These are phyloP conservation scores for Catagonus wagneri DNA, from an alignment of 2,113 vertebrate genomes.

Conservation along the genomic window DNA sequence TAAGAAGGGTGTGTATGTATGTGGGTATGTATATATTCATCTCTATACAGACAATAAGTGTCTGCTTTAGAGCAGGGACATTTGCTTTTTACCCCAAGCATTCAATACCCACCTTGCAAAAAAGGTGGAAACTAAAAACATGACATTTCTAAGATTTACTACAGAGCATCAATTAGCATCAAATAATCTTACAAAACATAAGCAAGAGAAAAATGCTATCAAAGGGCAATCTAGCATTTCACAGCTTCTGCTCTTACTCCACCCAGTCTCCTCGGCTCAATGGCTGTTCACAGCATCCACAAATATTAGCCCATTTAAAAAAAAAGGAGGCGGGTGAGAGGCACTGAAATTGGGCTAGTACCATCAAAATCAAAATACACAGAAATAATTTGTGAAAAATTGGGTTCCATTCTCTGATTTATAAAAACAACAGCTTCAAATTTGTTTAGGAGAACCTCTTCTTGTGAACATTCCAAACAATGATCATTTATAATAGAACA, in stretches of 20 bases:
- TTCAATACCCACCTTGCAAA: conserved; percentile 84
- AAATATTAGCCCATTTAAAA: conserved; percentile 82
- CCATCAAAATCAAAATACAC: conserved; percentile 65
- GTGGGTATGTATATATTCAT: background rate
- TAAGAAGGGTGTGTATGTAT: background rate
- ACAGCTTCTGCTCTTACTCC: conserved; percentile 90
- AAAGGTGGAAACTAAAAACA: conserved; percentile 79
- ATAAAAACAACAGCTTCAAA: conserved; percentile 63
- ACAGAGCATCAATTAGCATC: conserved; percentile 85
- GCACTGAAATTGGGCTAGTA: conserved; percentile 70
- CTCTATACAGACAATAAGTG: conserved; percentile 80
- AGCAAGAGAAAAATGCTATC: conserved; percentile 78
- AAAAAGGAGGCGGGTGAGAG: background rate
- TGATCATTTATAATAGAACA: conserved; percentile 80
- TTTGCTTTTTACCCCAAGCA: conserved; percentile 81
- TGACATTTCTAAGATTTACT: conserved; percentile 81
- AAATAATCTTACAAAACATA: conserved; percentile 84
- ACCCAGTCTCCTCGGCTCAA: conserved; percentile 90
- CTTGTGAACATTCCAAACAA: conserved; percentile 79
- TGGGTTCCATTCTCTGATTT: conserved; percentile 82
- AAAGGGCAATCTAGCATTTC: conserved; percentile 89
- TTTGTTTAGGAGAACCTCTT: conserved; percentile 81
- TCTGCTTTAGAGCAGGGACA: conserved; percentile 78
- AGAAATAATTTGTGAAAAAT: conserved; percentile 73
- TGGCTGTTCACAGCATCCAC: conserved; percentile 88